These are phyloP conservation scores for Fistularia tabacaria DNA, from an alignment of 2,797 vertebrate genomes.

Conservation along the genomic window DNA sequence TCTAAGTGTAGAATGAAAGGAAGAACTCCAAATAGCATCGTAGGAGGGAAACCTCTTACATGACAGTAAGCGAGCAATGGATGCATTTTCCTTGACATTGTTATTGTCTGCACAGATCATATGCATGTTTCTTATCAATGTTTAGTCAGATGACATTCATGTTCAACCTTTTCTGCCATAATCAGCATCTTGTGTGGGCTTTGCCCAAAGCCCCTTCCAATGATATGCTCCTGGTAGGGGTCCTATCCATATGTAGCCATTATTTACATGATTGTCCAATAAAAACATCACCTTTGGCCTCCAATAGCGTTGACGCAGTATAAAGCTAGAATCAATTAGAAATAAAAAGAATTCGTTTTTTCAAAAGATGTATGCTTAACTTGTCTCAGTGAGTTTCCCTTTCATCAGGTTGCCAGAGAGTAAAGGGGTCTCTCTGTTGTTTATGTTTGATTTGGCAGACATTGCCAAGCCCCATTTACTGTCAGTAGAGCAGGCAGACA, in stretches of 20 bases:
- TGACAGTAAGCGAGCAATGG: too few relatives aligned
- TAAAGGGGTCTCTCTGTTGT: constrained; percentile 47
- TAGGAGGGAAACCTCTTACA: too few relatives aligned
- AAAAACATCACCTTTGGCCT: constrained; percentile 72
- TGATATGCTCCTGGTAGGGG: constrained; percentile 64
- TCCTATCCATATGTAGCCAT: constrained; percentile 48
- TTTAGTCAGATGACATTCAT: constrained; percentile 35
- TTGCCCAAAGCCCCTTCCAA: constrained; percentile 64
- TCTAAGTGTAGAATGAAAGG: too few relatives aligned
- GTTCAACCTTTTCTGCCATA: constrained; percentile 48
- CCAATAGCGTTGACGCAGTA: constrained; percentile 57
- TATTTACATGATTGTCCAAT: constrained; percentile 66
- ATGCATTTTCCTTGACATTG: neutral
- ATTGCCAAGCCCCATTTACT: constrained; percentile 32
- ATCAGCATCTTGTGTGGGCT: constrained; percentile 74
- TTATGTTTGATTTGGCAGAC: constrained; percentile 69
- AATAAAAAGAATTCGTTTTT: constrained; percentile 26
- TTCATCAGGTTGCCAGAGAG: constrained; percentile 58
- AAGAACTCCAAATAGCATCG: too few relatives aligned
- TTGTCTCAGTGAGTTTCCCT: constrained; percentile 37
- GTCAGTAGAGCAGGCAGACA: constrained; percentile 32
- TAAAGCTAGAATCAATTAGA: constrained; percentile 68
- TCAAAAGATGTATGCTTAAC: constrained; percentile 45
- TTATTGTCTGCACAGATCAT: neutral
- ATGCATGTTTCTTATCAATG: constrained; percentile 22